Conservation (phyloP, 2,888 invertebrate genomes). For the Cosmorhoe ocellata region DNA sequence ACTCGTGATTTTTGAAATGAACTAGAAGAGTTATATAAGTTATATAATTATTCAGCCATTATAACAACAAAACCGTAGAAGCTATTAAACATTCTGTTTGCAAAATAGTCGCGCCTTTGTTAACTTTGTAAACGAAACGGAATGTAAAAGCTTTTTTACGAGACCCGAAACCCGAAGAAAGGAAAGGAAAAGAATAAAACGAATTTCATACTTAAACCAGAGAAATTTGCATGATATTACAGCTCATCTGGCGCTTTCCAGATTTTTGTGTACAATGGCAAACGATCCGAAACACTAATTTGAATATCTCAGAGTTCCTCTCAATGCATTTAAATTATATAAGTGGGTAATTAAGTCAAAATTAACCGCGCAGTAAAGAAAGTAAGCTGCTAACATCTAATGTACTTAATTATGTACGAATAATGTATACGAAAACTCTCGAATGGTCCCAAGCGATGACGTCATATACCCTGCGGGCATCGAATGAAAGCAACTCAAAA, state of each 20-base stretch:
- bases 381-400: too few relatives aligned
- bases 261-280: constrained; percentile 56
- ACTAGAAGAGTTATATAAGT: not conserved
- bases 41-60: too few relatives aligned
- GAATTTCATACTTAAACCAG: constrained; percentile 67
- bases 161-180: constrained; percentile 59
- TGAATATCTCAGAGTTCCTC: constrained; percentile 42
- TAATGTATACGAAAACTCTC: too few relatives aligned
- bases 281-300: constrained; percentile 63
- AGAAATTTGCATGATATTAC: constrained; percentile 76
- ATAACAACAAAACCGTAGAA: not conserved
- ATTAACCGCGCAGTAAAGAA: constrained; percentile 9
- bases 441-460: too few relatives aligned
- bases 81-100: constrained; percentile 56
- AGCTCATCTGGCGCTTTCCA: constrained; percentile 54
- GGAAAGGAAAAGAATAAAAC: constrained; percentile 64
- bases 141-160: constrained; percentile 71
- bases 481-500: too few relatives aligned
- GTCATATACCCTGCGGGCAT: too few relatives aligned
- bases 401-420: too few relatives aligned
- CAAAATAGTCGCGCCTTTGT: constrained; percentile 63
- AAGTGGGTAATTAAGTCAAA: constrained; percentile 44
- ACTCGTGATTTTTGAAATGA: constrained; percentile 1
- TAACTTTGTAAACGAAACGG: constrained; percentile 65
- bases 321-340: constrained; percentile 27